Base-by-base conservation (phyloP, 2,888 invertebrate species). In the Carabus problematicus region DNA sequence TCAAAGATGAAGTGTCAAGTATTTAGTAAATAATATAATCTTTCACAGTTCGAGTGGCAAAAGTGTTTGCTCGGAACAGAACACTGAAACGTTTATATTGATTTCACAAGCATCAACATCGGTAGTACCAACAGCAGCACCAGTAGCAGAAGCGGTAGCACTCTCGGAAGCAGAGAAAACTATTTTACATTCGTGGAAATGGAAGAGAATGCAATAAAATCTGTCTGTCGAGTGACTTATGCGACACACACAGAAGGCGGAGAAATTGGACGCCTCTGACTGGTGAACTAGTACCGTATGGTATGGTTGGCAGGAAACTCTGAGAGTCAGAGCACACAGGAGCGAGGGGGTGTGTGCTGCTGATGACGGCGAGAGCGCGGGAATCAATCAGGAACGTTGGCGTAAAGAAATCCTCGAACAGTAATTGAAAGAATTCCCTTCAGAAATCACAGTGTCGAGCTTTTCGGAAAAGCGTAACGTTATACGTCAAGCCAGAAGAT, bases 161-260 rank as follows among this genome's bases (percentile, higher is more conserved):
- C 29, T 29, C 29, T 29, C n/a, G 29, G 29, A 29, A 6, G 29
- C 29, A 29, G 29, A 29, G 29, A 29, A 29, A 64, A 56, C 56
- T 56, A 64, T 56, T 64, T 45, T 56, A 55, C 43, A 64, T 64
- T 56, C 43, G 61, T 64, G 56, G 29, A 45, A 56, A 56, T 45
- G 64, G 56, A 64, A 76, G 78, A 79, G 79, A 80, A 80, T 78
- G 79, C 80, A 80, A 80, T 80, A 79, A 80, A 80, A 79, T 78
- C 79, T 75, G 78, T 78, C 79, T 77, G 78, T 76, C 77, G 76
- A 76, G 79, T 79, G 80, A 80, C 80, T 79, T 79, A 78, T 79
- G 79, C 75, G 79, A 79, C 78, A 79, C 78, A 79, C 78, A 79
- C 78, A 78, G 78, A 77, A 77, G 76, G 77, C 78, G 77, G 76